Conservation (phyloP, 1,140 invertebrate species). For the Macrotrachela quadricornifera region DNA sequence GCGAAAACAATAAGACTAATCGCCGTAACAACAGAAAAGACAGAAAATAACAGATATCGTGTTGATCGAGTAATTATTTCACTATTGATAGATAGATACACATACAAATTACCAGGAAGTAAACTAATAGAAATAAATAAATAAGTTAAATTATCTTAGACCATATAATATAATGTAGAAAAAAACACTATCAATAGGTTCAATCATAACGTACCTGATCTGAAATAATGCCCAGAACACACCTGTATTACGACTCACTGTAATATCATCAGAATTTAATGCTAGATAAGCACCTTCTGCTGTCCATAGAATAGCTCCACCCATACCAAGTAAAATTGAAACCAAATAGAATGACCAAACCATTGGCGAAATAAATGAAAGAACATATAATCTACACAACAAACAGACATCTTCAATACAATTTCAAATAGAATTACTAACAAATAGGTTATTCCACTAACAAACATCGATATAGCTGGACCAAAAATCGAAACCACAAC, state of each 20-base stretch:
- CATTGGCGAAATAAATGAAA: constrained; percentile 53
- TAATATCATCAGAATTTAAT: constrained; percentile 58
- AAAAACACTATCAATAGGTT: too few species aligned
- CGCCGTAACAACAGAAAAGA: too few species aligned
- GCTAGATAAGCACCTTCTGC: constrained; percentile 82
- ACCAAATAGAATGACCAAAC: constrained; percentile 57
- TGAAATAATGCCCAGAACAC: constrained; percentile 87
- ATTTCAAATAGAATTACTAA: constrained; percentile 8
- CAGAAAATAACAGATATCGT: too few species aligned
- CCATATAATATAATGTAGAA: too few species aligned
- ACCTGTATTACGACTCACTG: constrained; percentile 73
- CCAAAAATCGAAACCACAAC: constrained; percentile 58
- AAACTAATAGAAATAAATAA: too few species aligned
- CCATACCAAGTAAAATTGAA: constrained; percentile 61
- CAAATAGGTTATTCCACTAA: constrained; percentile 48
- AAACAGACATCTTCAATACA: constrained; percentile 3
- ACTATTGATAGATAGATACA: too few species aligned
- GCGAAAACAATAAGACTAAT: too few species aligned
- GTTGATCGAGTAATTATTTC: too few species aligned
- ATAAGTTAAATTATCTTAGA: too few species aligned
- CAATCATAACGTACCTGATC: constrained; percentile 30
- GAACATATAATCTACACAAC: constrained; percentile 30
- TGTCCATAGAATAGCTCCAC: constrained; percentile 46
- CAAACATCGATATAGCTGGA: constrained; percentile 57
- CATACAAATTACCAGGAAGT: too few species aligned